These are phyloP conservation scores for Nothocercus julius DNA, from an alignment of 2,113 vertebrate species.

Conservation along the genomic window DNA sequence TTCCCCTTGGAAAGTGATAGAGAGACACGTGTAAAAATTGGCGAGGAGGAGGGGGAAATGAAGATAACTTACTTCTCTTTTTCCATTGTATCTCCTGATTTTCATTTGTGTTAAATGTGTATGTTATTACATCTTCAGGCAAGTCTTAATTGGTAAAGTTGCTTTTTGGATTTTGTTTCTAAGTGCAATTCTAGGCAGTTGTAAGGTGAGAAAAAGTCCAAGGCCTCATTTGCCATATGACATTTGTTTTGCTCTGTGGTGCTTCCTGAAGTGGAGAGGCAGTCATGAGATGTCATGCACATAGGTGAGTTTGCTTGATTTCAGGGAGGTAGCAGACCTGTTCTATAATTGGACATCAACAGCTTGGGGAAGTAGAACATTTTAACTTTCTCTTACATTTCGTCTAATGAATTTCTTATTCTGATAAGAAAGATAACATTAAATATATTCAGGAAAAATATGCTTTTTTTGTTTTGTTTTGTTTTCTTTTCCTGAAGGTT, in stretches of 20 bases:
- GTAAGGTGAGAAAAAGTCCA: not conserved
- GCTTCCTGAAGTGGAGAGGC: accelerated
- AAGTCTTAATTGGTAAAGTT: not conserved
- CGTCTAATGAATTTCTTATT: accelerated
- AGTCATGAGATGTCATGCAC: not conserved
- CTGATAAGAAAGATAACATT: not conserved
- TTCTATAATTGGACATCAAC: not conserved
- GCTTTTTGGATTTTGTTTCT: not conserved
- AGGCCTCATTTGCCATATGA: accelerated
- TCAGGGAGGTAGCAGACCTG: not conserved
- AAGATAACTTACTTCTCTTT: not conserved
- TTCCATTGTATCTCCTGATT: not conserved
- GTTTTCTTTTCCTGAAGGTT: constrained; percentile 74
- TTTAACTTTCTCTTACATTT: not conserved
- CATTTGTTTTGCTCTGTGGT: not conserved
- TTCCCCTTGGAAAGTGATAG: not conserved
- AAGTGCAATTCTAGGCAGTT: not conserved
- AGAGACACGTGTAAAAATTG: not conserved
- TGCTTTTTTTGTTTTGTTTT: not conserved
- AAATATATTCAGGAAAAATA: not conserved
- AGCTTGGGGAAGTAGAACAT: not conserved
- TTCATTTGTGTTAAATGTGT: not conserved
- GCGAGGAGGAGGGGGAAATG: not conserved
- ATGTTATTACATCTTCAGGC: not conserved
- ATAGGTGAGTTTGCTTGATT: not conserved